Evolutionary conservation across 53 echinoderm and acorn worm genomes (phyloP).

Genomic region (Glandiceps talaboti): DNA sequence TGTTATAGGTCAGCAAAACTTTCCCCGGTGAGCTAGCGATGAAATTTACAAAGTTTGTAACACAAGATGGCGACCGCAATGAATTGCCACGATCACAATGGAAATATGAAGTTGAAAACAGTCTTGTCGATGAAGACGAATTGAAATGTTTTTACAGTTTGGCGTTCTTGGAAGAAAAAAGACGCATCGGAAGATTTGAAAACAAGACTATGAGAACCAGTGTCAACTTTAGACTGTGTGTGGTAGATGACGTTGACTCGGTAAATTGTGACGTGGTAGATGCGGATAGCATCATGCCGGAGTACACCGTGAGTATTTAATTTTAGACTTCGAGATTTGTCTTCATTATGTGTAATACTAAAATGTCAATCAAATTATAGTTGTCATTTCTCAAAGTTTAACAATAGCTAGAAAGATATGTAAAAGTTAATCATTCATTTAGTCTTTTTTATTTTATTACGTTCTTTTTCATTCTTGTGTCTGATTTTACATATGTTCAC

Average conservation of each 20-base stretch:
- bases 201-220: not conserved
- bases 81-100: not conserved
- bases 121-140: not conserved
- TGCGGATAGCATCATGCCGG: not conserved
- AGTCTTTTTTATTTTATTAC: no score
- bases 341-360: no score
- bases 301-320: not conserved
- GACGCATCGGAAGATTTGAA: not conserved
- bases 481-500: no score
- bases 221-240: not conserved
- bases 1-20: slow-evolving; percentile 1
- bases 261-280: not conserved
- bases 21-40: slow-evolving; percentile 2
- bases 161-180: not conserved
- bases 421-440: no score
- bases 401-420: no score
- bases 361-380: no score
- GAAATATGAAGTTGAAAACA: not conserved
- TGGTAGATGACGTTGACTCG: not conserved
- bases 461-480: no score
- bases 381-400: no score
- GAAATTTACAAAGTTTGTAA: slow-evolving; percentile 5
- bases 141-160: not conserved
- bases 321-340: no score
- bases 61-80: not conserved